Base-by-base conservation (phyloP, 92 coral and sea anemone genomes). In the Muricea muricata region DNA sequence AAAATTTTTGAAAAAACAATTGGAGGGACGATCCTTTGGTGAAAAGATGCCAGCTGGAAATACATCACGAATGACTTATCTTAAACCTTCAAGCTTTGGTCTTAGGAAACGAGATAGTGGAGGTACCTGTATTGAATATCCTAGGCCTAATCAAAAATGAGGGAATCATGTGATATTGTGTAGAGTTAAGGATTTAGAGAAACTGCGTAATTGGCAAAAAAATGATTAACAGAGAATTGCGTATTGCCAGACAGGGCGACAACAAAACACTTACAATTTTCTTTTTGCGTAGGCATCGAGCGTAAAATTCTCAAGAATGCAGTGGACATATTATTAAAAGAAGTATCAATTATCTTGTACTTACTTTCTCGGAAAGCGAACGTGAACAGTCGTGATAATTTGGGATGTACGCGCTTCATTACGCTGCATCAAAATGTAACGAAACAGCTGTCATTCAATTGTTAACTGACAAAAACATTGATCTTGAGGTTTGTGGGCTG, bases 391-490 rank as follows among this genome's bases (percentile, higher is more conserved):
- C 86, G 83, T 34, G 99, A 96, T 81, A 79, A 91, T 68, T 93
- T 94, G 87, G 97, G 94, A 28, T 96, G 98, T 7, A 96, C 97
- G 20, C 99, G 15, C 93, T 96, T 52, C 99, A 96, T 80, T 96
- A 96, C 84, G 99, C 99, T 1, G 97, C 91, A 24, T 93, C 97
- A 12, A 96, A 91, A 80, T 93, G 97, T 20, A 93, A 91, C 65
- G 87, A 92, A 21, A 85, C 85, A 47, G 97, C 99, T 54, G 99
- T 96, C 20, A 41, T 84, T 35, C 98, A 93, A 68, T 89, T 96
- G 1, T 30, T 96, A 26, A 87, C 86, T 12, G 88, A 89, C 15
- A 65, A 74, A 21, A 86, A 87, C 7, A 79, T 96, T 65, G 91
- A 96, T 41, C 89, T 96, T 61, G 99, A 96, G 93, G 98, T 95